Conservation (phyloP, 2,888 invertebrate genomes). For the Syritta pipiens region DNA sequence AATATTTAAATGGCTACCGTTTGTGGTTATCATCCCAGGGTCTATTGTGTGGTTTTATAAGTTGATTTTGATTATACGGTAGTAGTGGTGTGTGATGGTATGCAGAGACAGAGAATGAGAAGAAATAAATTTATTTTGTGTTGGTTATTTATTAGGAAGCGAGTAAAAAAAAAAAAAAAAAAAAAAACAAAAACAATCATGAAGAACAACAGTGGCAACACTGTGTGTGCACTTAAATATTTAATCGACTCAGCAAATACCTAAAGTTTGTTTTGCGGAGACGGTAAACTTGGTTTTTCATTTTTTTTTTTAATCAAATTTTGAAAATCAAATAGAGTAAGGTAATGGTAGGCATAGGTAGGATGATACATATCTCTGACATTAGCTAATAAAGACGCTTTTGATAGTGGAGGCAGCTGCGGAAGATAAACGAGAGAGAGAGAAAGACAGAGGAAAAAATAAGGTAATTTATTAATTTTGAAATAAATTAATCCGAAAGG, state of each 20-base stretch:
- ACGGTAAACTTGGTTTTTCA: conserved; percentile 13
- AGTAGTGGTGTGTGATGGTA: conserved; percentile 52
- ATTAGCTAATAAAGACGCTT: conserved; percentile 37
- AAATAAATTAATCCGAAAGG: conserved; percentile 29
- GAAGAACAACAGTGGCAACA: conserved; percentile 65
- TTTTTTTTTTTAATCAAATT: conserved; percentile 29
- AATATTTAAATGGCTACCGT: conserved; percentile 69
- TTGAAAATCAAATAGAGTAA: conserved; percentile 40
- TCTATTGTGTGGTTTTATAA: conserved; percentile 54
- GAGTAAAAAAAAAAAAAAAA: no score
- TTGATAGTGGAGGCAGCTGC: conserved; percentile 20
- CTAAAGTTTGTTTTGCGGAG: conserved; percentile 8
- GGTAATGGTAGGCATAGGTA: neutral
- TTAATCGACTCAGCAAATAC: conserved; percentile 66
- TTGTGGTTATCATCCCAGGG: conserved; percentile 68
- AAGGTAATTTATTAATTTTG: conserved; percentile 45
- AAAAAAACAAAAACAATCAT: conserved; percentile 27
- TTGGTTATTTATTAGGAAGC: conserved; percentile 46
- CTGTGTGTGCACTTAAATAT: conserved; percentile 59
- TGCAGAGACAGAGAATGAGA: conserved; percentile 69
- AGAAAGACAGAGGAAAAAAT: neutral
- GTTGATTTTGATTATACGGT: conserved; percentile 43
- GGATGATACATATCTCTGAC: conserved; percentile 14
- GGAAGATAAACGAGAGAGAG: conserved; percentile 13
- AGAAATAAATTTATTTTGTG: conserved; percentile 57